Percentiles rank a stretch among this genome's conserved stretches.
Evolutionary conservation across 2,888 invertebrate species (phyloP).

Genomic region (Tenodera sinensis): DNA sequence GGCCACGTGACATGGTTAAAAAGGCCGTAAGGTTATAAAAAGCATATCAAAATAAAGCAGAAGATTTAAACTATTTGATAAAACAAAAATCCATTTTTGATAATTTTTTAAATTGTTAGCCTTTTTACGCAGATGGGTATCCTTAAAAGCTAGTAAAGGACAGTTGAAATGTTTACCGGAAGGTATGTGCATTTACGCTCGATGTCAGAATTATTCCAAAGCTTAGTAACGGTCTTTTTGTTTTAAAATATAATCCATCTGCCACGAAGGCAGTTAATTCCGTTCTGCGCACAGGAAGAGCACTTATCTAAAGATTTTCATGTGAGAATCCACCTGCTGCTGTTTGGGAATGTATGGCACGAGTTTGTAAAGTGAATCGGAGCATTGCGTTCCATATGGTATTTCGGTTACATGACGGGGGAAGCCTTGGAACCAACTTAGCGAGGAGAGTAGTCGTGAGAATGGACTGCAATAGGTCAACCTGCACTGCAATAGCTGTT

Average conservation of each 20-base stretch:
- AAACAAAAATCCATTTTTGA: too few species aligned
- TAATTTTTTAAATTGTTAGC: too few species aligned
- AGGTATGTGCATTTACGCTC: neutral
- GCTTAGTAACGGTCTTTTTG: neutral
- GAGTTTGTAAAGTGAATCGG: neutral
- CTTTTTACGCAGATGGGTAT: too few species aligned
- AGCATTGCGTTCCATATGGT: slow-evolving; percentile 22
- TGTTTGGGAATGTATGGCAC: neutral
- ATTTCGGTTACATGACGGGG: slow-evolving; percentile 15
- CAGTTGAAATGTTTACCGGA: neutral
- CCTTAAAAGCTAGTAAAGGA: too few species aligned
- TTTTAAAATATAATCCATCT: neutral
- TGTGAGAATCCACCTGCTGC: neutral
- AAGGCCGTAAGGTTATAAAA: too few species aligned
- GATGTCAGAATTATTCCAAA: neutral
- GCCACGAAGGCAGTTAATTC: neutral
- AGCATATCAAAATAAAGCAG: too few species aligned
- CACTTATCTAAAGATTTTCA: neutral
- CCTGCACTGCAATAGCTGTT: too few species aligned
- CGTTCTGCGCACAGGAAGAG: neutral
- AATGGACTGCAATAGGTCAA: neutral
- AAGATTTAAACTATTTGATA: too few species aligned
- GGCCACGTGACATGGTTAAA: too few species aligned
- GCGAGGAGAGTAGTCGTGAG: neutral
- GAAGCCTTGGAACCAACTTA: neutral